Evolutionary conservation across 23 tunicate species (phyloP), one percentile per base, ranked within the genome.

Genomic region (Phallusia fumigata): DNA sequence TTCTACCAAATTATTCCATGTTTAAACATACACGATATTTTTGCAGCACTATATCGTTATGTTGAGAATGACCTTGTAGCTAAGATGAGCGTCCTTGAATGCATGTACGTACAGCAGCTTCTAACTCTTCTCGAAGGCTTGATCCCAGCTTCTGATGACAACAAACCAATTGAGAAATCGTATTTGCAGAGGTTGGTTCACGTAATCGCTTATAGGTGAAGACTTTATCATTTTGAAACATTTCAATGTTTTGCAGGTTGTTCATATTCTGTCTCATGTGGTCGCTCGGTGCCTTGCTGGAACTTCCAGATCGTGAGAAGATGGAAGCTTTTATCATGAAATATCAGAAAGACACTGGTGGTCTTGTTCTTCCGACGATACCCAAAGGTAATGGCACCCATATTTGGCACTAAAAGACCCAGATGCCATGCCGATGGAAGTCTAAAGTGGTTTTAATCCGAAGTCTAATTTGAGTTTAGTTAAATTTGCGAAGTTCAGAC

Each of bases 231-330:
- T n/a, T n/a, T n/a, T n/a, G n/a, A n/a, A n/a, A n/a, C n/a, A n/a
- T n/a, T n/a, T n/a, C n/a, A n/a, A n/a, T n/a, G 12, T 52, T 76
- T 82, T 79, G 3, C 36, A 92, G 97, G 86, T 78, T 95, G 75
- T 95, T 91, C 80, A 64, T 95, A 52, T 95, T 95, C 73, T 90
- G 97, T 33, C 28, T 90, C 64, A 95, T 95, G 99, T 95, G 99
- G 99, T 95, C 99, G 32, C 89, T 95, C 44, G 99, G 99, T 18
- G 99, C 99, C 12, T 65, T 95, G 52, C 77, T 95, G 40, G 99
- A 95, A 78, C 89, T 95, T 36, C 69, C 80, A 0, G 99, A 95
- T 44, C 91, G 99, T 0, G 95, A 87, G 65, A 95, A 95, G 76
- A 82, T 95, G 76, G 96, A 95, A 64, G 65, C 65, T 6, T 95